A percentile compares a stretch with the other conserved stretches of the same genome.
phyloP scores from a whole-genome alignment of 2,888 invertebrate genomes.

The Mycalesis mineus region DNA sequence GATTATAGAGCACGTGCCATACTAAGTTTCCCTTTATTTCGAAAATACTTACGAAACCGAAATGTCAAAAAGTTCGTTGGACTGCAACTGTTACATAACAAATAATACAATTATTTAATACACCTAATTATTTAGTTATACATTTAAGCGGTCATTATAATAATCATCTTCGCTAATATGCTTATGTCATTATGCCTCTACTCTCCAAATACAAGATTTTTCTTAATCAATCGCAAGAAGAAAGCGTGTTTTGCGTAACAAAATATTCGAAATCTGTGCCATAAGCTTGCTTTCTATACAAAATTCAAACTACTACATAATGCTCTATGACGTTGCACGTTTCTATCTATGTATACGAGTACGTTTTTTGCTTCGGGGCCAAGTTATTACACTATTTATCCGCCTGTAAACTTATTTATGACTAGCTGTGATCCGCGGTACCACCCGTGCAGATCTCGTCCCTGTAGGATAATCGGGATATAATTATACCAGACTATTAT shows the following conservation, averaged over 20 bases:
- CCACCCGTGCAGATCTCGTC: too few relatives aligned
- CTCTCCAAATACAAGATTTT: background rate
- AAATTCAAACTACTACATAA: conserved; percentile 26
- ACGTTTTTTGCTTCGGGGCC: background rate
- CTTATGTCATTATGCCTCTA: background rate
- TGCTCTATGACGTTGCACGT: conserved; percentile 17
- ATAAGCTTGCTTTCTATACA: conserved; percentile 29
- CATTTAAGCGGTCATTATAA: background rate
- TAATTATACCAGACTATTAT: too few relatives aligned
- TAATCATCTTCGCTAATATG: background rate
- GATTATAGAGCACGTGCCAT: too few relatives aligned
- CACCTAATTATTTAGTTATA: background rate
- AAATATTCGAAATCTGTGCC: conserved; percentile 32
- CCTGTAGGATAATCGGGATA: too few relatives aligned
- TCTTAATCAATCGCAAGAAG: conserved; percentile 35
- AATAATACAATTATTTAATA: too few relatives aligned
- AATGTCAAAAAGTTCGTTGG: too few relatives aligned
- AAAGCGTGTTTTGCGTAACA: conserved; percentile 30
- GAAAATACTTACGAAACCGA: too few relatives aligned
- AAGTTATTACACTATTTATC: background rate
- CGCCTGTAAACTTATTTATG: too few relatives aligned
- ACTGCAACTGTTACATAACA: too few relatives aligned
- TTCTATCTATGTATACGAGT: background rate
- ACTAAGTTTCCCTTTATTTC: too few relatives aligned
- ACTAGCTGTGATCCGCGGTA: too few relatives aligned